phyloP scores from a whole-genome alignment of 2,113 vertebrate genomes.

The Ceyx melanurus region DNA sequence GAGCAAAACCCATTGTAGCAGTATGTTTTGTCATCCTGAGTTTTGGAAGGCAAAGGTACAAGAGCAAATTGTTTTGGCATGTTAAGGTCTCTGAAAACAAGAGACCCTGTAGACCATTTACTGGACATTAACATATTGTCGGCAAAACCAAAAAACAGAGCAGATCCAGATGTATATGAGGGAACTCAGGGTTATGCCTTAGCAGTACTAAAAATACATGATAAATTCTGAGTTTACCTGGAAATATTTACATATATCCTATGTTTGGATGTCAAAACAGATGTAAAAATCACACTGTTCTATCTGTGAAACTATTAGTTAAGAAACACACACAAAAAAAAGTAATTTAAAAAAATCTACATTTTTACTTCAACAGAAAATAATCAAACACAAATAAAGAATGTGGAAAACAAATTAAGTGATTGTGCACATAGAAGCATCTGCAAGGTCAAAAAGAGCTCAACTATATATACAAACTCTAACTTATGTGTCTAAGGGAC shows the following conservation, averaged over 20 bases:
- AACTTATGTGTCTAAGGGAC: neutral
- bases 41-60: slow-evolving; percentile 17
- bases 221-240: neutral
- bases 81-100: neutral
- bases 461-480: neutral
- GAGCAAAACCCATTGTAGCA: neutral
- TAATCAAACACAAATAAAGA: neutral
- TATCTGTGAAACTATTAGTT: neutral
- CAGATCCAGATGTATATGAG: slow-evolving; percentile 2
- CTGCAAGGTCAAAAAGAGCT: neutral
- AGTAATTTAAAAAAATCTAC: neutral
- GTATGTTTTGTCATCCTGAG: neutral
- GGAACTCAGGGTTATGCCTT: neutral
- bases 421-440: neutral
- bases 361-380: neutral
- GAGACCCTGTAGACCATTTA: neutral
- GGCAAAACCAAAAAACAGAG: neutral
- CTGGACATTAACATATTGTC: neutral
- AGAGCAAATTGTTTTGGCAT: neutral
- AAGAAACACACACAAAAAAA: neutral
- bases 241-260: neutral
- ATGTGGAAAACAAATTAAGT: neutral
- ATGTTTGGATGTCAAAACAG: neutral
- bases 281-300: neutral
- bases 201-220: neutral